Conservation (phyloP, 2,888 invertebrate genomes). For the Leptinotarsa haldemani region DNA sequence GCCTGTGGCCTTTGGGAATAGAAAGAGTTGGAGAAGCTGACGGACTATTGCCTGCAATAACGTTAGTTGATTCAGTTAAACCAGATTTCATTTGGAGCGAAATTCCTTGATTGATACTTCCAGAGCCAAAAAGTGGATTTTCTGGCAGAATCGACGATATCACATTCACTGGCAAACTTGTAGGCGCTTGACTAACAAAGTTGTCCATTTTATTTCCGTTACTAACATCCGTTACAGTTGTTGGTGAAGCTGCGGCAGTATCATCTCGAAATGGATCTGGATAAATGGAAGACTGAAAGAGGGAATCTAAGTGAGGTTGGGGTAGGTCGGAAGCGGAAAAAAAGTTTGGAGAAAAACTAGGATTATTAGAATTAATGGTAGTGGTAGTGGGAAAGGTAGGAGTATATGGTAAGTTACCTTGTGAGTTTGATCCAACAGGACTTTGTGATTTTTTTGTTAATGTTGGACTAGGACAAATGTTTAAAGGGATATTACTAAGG, state of each 20-base stretch:
- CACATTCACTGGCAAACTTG: slow-evolving; percentile 43
- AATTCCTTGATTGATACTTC: slow-evolving; percentile 41
- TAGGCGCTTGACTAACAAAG: slow-evolving; percentile 40
- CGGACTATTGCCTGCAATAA: slow-evolving; percentile 60
- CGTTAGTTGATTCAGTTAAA: slow-evolving; percentile 60
- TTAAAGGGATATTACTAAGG: slow-evolving; percentile 67
- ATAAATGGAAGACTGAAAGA: slow-evolving; percentile 76
- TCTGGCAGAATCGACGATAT: slow-evolving; percentile 57
- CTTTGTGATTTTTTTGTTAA: slow-evolving; percentile 63
- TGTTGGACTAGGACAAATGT: slow-evolving; percentile 70
- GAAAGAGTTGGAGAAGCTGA: slow-evolving; percentile 61
- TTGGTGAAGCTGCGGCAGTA: slow-evolving; percentile 48
- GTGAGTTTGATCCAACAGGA: slow-evolving; percentile 53
- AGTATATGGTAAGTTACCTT: slow-evolving; percentile 47
- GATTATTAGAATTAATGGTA: slow-evolving; percentile 30
- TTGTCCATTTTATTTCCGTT: slow-evolving; percentile 50
- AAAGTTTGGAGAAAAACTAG: slow-evolving; percentile 43
- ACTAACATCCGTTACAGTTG: slow-evolving; percentile 30
- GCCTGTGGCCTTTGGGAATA: slow-evolving; percentile 73
- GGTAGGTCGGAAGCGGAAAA: slow-evolving; percentile 49
- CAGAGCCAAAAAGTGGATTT: slow-evolving; percentile 55
- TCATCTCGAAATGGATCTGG: slow-evolving; percentile 79
- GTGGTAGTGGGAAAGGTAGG: slow-evolving; percentile 45
- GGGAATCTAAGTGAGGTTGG: slow-evolving; percentile 69
- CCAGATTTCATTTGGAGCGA: slow-evolving; percentile 50